Base-by-base conservation (phyloP, 2,113 vertebrate species). In the Eptesicus fuscus region DNA sequence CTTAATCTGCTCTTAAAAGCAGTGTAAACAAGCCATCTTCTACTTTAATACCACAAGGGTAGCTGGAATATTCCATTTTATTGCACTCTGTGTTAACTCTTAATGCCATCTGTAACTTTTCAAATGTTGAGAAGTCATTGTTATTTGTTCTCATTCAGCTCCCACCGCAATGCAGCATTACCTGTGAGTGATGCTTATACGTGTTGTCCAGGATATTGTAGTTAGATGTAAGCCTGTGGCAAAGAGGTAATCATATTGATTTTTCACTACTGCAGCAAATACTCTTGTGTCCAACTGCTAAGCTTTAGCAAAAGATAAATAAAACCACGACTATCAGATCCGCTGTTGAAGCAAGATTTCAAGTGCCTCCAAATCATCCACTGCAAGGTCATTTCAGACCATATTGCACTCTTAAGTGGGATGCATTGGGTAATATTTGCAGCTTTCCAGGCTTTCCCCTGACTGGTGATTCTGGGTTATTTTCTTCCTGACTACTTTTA, bases 241-340 rank as follows among this genome's bases (percentile, higher is more conserved):
- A 92, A 96, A 91, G 87, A 30, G 56, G 83, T 32, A 92, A 95
- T 96, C 40, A 0, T 0, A 97, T 94, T 32, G 97, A 97, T 98
- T 96, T 95, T 90, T 97, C 88, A 91, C 94, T 88, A 78, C 85
- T 83, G 92, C 96, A 87, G 90, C 93, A 93, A 87, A 76, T 69
- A n/a, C 59, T 35, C 18, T 79, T 47, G 7, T 32, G 63, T 94
- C 95, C 92, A 69, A 7, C 91, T 61, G 28, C 71, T 94, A 37
- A 85, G 88, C 49, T 63, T 80, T 79, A 51, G 96, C 42, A 76
- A 93, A 96, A 97, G 95, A 95, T 47, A 79, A 92, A 61, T 0
- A 59, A 92, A 28, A 59, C 59, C 2, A 0, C 40, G 61, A 80
- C 25, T 30, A 95, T 95, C 69, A 32, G 9, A 47, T 0, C 0